Evolutionary conservation across 2,888 invertebrate species (phyloP).

Genomic region (Schizotus pectinicornis): DNA sequence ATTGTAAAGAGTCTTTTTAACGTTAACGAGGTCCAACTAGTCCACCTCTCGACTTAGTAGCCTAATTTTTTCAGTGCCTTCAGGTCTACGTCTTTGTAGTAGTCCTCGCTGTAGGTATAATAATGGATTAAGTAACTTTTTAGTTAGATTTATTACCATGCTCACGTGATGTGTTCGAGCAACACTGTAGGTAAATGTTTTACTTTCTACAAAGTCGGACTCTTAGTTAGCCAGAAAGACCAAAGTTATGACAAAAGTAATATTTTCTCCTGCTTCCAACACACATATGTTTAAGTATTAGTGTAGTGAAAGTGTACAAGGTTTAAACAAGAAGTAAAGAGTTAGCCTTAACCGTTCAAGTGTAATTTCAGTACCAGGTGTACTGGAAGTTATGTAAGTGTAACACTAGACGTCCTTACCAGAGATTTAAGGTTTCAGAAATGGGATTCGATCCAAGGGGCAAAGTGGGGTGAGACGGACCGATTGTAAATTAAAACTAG

Average conservation of each 20-base stretch:
- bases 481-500: slow-evolving; percentile 25
- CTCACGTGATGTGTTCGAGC: no score
- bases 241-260: no score
- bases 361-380: neutral
- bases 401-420: slow-evolving; percentile 8
- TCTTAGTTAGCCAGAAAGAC: no score
- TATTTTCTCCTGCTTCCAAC: no score
- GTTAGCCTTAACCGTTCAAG: no score
- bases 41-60: slow-evolving; percentile 60
- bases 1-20: no score
- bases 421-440: neutral
- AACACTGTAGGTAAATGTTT: no score
- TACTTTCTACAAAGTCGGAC: no score
- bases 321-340: no score
- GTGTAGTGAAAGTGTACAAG: no score
- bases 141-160: neutral
- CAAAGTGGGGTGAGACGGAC: slow-evolving; percentile 16
- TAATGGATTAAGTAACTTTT: slow-evolving; percentile 30
- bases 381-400: slow-evolving; percentile 3
- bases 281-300: no score
- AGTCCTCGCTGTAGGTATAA: slow-evolving; percentile 76
- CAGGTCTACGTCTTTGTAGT: slow-evolving; percentile 89
- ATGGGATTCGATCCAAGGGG: neutral
- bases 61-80: slow-evolving; percentile 87
- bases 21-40: no score